These are phyloP conservation scores for Copidosoma floridanum DNA, from an alignment of 1,140 invertebrate species.

Conservation along the genomic window DNA sequence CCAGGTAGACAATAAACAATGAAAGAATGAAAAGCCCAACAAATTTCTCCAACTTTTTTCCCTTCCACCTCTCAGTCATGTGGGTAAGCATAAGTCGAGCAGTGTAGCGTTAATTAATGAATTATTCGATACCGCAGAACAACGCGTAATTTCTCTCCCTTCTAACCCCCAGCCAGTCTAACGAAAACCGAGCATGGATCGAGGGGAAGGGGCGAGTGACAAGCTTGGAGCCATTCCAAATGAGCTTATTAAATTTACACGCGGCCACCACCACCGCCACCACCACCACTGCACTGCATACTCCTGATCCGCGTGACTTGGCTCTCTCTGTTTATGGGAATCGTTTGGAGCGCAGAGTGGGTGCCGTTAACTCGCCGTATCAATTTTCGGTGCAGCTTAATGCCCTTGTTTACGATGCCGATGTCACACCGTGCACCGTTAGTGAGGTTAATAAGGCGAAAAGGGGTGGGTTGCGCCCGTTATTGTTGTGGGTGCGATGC, in stretches of 20 bases:
- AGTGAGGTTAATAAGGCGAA: not conserved
- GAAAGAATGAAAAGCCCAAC: too few relatives aligned
- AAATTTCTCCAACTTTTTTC: too few relatives aligned
- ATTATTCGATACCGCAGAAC: not conserved
- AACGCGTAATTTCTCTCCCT: not conserved
- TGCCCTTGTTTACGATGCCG: not conserved
- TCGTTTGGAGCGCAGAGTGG: not conserved
- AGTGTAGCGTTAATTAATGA: conserved; percentile 17
- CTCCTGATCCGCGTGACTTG: conserved; percentile 8
- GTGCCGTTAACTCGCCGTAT: conserved; percentile 4
- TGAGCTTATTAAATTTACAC: conserved; percentile 24
- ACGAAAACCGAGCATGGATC: too few relatives aligned
- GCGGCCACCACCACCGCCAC: not conserved
- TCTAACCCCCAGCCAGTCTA: too few relatives aligned
- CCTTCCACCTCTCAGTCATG: too few relatives aligned
- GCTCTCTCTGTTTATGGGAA: not conserved
- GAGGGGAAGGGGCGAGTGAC: not conserved
- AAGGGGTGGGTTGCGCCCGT: not conserved
- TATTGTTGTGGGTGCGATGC: not conserved
- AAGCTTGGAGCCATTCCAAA: conserved; percentile 19
- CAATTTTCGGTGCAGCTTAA: conserved; percentile 13
- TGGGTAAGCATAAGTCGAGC: too few relatives aligned
- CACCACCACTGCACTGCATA: too few relatives aligned
- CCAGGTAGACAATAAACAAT: too few relatives aligned
- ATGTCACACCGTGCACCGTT: not conserved